A percentile compares a stretch with the other conserved stretches of the same genome.
Evolutionary conservation across 2,888 invertebrate genomes (phyloP).

Genomic region (Drosophila neutralis): DNA sequence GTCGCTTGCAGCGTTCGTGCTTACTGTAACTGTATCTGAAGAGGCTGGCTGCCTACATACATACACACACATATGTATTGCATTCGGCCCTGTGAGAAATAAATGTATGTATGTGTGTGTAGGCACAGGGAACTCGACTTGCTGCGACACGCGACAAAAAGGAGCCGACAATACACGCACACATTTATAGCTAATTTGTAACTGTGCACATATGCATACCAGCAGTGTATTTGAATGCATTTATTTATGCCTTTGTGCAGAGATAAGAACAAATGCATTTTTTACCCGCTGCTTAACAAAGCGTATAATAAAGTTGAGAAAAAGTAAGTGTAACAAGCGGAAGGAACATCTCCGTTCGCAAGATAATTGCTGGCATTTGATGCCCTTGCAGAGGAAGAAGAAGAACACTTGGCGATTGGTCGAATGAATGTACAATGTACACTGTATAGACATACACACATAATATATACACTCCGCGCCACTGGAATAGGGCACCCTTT

Average conservation of each 20-base stretch:
- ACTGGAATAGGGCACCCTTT: background rate
- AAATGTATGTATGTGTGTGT: background rate
- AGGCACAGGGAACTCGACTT: background rate
- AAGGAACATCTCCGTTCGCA: background rate
- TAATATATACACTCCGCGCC: background rate
- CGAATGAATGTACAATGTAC: background rate
- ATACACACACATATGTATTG: background rate
- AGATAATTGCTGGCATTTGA: background rate
- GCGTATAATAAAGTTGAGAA: background rate
- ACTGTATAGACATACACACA: background rate
- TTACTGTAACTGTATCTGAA: background rate
- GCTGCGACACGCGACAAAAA: background rate
- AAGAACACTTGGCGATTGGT: background rate
- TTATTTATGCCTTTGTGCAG: slow-evolving; percentile 1
- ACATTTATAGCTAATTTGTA: slow-evolving; percentile 4
- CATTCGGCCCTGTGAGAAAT: background rate
- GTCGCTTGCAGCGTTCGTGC: background rate
- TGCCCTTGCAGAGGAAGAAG: background rate
- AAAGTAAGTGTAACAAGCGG: slow-evolving; percentile 1
- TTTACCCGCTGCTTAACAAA: background rate
- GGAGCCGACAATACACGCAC: background rate
- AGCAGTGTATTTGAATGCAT: background rate
- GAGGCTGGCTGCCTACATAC: background rate
- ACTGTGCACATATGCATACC: background rate
- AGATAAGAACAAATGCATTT: slow-evolving; percentile 8